Conservation (phyloP, 1,140 invertebrate genomes). For the Penaeus indicus region DNA sequence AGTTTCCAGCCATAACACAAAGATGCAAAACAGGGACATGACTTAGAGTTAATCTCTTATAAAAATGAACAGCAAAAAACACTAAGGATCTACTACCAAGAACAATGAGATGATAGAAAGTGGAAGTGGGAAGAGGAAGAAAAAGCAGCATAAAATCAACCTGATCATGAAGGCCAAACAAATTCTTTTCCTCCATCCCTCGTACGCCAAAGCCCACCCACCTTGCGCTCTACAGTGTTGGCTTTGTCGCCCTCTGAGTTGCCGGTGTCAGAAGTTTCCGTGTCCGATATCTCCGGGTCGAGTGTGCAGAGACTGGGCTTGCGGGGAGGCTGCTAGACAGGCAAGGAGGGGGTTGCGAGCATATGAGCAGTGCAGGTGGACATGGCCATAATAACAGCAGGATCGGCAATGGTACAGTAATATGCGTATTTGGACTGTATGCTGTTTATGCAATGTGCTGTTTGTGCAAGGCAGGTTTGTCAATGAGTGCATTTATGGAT, state of each 20-base stretch:
- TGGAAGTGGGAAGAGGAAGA: no score
- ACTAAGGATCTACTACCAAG: no score
- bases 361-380: constrained; percentile 30
- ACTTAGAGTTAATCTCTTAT: not conserved
- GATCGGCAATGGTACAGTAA: constrained; percentile 25
- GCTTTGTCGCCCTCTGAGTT: constrained; percentile 82
- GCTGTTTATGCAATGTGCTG: not conserved
- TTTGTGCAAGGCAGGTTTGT: no score
- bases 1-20: no score
- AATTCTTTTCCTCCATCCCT: not conserved
- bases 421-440: constrained; percentile 30
- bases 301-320: constrained; percentile 76
- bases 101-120: no score
- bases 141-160: no score
- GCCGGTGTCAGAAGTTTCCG: constrained; percentile 80
- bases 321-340: constrained; percentile 65
- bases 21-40: no score
- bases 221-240: constrained; percentile 81
- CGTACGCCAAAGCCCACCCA: constrained; percentile 27
- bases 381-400: constrained; percentile 19
- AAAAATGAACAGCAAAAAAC: no score
- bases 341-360: constrained; percentile 33
- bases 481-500: no score
- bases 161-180: not conserved
- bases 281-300: constrained; percentile 78